These are phyloP conservation scores for Dolichoris vasculosae DNA, from an alignment of 1,140 invertebrate species.

Conservation along the genomic window DNA sequence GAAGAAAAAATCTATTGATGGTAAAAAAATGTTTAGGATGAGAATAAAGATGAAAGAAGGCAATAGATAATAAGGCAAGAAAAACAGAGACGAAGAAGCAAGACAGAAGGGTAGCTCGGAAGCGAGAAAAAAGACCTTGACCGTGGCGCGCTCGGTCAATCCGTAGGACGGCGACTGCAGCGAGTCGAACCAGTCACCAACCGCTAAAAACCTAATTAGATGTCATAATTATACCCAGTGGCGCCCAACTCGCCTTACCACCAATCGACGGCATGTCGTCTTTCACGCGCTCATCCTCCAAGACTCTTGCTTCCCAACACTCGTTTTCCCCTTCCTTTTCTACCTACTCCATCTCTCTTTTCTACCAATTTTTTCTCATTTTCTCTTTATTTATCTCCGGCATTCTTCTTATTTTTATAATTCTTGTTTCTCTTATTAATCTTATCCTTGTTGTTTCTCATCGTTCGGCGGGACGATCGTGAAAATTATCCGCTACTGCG, in stretches of 20 bases:
- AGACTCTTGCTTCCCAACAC: not conserved
- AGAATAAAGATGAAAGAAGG: not conserved
- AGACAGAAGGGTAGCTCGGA: conserved; percentile 19
- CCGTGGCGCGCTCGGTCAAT: conserved; percentile 37
- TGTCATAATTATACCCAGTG: conserved; percentile 73
- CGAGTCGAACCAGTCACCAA: conserved; percentile 62
- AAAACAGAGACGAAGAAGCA: conserved; percentile 28
- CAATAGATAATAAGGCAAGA: not conserved
- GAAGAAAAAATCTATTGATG: conserved; percentile 15
- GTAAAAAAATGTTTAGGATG: not conserved
- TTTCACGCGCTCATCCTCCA: conserved; percentile 26
- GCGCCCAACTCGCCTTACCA: conserved; percentile 59
- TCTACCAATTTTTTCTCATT: conserved; percentile 1
- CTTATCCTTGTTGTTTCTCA: not conserved
- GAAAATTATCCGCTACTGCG: conserved; percentile 36
- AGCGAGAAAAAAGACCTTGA: conserved; percentile 65
- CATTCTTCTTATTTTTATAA: not conserved
- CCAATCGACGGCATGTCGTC: conserved; percentile 31
- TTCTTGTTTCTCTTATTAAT: no score
- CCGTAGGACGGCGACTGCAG: conserved; percentile 50
- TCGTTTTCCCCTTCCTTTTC: not conserved
- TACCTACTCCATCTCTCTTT: conserved; percentile 1
- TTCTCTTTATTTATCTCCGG: conserved; percentile 3
- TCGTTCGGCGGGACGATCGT: conserved; percentile 19
- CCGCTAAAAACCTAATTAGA: conserved; percentile 74